Percentiles rank a stretch among this genome's conserved stretches.
phyloP scores from a whole-genome alignment of 64 coral and sea anemone genomes.

The Stichodactyla mertensii region DNA sequence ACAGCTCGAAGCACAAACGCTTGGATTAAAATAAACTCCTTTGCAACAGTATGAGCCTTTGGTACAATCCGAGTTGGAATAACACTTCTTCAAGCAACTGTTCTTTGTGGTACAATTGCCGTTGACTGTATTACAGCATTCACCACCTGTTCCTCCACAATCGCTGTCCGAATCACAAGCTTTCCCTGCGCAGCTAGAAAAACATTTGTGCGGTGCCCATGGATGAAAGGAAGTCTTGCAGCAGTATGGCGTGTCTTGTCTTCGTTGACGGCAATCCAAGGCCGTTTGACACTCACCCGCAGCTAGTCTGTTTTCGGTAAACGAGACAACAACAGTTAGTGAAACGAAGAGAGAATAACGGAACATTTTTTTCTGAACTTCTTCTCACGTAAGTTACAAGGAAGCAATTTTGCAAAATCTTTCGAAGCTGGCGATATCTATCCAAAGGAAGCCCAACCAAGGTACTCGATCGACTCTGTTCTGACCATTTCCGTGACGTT shows the following conservation, averaged over 20 bases:
- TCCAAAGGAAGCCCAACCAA: too few relatives aligned
- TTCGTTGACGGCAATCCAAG: constrained; percentile 2
- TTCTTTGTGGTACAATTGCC: constrained; percentile 6
- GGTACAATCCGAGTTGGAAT: not conserved
- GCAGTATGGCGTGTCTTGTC: not conserved
- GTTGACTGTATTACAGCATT: constrained; percentile 17
- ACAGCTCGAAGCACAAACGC: constrained; percentile 12
- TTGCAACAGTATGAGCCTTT: constrained; percentile 1
- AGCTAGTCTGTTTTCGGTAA: not conserved
- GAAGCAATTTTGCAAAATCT: not conserved
- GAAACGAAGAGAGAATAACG: constrained; percentile 7
- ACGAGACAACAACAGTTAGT: not conserved
- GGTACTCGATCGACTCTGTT: too few relatives aligned
- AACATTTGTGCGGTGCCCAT: not conserved
- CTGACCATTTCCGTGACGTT: too few relatives aligned
- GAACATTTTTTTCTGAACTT: not conserved
- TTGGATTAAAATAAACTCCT: not conserved
- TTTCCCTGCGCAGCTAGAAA: constrained; percentile 1
- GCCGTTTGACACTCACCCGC: not conserved
- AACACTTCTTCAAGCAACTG: constrained; percentile 11
- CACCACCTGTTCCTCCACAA: constrained; percentile 13
- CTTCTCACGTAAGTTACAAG: not conserved
- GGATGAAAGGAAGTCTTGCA: not conserved
- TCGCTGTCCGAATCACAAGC: constrained; percentile 14
- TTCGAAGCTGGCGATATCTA: too few relatives aligned